Conservation (phyloP, 2,888 invertebrate genomes). For the Caenorhabditis macrosperma region DNA sequence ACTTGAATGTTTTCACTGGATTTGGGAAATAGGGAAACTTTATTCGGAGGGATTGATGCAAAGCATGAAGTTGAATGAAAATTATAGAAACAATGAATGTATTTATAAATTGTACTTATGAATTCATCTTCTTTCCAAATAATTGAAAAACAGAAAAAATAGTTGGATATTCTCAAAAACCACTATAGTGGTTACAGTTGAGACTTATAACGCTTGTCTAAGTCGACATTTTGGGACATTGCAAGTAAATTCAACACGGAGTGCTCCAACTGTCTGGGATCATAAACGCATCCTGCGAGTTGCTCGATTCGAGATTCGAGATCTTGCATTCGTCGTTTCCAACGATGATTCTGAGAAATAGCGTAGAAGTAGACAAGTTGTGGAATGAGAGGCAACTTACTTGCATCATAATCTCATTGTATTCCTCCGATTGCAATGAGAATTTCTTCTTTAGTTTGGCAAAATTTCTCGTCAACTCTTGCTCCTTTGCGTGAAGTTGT, state of each 20-base stretch:
- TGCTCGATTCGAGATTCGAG: conserved; percentile 62
- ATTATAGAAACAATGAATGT: too few species aligned
- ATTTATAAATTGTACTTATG: too few species aligned
- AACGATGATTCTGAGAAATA: conserved; percentile 42
- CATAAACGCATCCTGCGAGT: conserved; percentile 64
- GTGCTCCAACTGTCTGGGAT: conserved; percentile 61
- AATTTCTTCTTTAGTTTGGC: conserved; percentile 46
- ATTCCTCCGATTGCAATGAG: conserved; percentile 3
- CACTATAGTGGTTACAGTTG: neutral
- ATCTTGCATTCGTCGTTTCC: conserved; percentile 50
- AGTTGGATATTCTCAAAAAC: neutral
- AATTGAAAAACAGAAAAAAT: neutral
- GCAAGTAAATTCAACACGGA: conserved; percentile 56
- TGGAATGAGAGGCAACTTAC: too few species aligned
- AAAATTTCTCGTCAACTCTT: conserved; percentile 22
- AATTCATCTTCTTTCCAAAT: too few species aligned
- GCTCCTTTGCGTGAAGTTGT: conserved; percentile 33
- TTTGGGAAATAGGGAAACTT: too few species aligned
- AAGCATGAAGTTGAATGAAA: too few species aligned
- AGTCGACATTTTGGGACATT: conserved; percentile 58
- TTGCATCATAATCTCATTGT: conserved; percentile 17
- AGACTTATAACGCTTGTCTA: conserved; percentile 54
- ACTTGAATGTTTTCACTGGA: too few species aligned
- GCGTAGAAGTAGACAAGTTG: too few species aligned
- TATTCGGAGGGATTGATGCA: too few species aligned